phyloP scores from a whole-genome alignment of 2,797 vertebrate genomes.

The Thunnus albacares region DNA sequence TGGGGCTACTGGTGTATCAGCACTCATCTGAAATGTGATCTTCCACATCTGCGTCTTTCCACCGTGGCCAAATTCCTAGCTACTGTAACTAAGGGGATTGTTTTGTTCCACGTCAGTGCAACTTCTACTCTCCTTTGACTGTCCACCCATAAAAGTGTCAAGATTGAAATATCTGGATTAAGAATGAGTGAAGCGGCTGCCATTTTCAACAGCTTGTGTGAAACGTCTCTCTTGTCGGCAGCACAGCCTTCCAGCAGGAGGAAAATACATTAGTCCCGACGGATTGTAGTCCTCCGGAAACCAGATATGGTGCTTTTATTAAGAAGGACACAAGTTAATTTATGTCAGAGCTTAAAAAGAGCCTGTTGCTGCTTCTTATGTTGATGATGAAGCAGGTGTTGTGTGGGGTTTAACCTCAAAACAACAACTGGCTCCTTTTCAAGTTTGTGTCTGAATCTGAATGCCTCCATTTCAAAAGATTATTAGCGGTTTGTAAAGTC shows the following conservation, averaged over 20 bases:
- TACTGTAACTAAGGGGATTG: constrained; percentile 81
- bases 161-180: constrained; percentile 85
- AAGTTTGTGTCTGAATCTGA: constrained; percentile 34
- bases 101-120: constrained; percentile 78
- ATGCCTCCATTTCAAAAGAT: constrained; percentile 45
- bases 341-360: constrained; percentile 83
- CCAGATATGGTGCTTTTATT: constrained; percentile 82
- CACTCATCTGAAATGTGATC: constrained; percentile 84
- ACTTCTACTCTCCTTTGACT: constrained; percentile 76
- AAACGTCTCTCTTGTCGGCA: constrained; percentile 65
- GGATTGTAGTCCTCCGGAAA: constrained; percentile 75
- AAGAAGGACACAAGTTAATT: constrained; percentile 84
- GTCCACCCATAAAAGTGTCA: constrained; percentile 87
- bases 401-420: constrained; percentile 53
- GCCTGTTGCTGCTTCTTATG: constrained; percentile 71
- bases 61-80: constrained; percentile 74
- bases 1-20: constrained; percentile 60
- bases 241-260: constrained; percentile 79
- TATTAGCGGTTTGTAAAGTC: constrained; percentile 41
- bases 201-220: constrained; percentile 76
- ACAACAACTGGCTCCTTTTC: constrained; percentile 50
- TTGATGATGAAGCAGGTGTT: constrained; percentile 82
- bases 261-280: constrained; percentile 85
- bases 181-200: constrained; percentile 69
- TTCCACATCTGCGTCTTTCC: constrained; percentile 82